Conservation (phyloP, 2,113 vertebrate species). For the Vulpes lagopus region DNA sequence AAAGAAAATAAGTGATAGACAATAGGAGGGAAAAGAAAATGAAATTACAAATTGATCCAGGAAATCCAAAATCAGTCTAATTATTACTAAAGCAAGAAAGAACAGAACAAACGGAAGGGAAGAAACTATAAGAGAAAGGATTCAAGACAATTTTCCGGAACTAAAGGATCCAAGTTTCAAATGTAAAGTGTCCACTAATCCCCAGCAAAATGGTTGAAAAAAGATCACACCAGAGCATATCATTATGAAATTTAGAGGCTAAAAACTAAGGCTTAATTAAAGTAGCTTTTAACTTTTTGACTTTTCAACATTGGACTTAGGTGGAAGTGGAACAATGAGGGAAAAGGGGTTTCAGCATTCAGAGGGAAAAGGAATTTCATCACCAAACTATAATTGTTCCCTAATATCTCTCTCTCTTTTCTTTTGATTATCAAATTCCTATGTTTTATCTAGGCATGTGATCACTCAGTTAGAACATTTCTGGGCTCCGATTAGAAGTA, state of each 20-base stretch:
- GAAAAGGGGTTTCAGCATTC: not conserved
- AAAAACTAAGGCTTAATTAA: not conserved
- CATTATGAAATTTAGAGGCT: not conserved
- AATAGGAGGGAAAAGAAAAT: not conserved
- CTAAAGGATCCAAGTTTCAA: not conserved
- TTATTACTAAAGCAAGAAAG: not conserved
- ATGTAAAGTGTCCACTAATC: not conserved
- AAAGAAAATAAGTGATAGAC: not conserved
- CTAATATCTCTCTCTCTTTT: not conserved
- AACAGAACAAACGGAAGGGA: not conserved
- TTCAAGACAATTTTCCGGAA: not conserved
- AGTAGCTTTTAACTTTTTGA: not conserved
- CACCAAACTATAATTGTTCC: not conserved
- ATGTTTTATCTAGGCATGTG: not conserved
- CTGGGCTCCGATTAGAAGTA: not conserved
- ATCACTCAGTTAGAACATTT: not conserved
- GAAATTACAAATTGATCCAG: not conserved
- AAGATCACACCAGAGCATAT: not conserved
- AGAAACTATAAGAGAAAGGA: not conserved
- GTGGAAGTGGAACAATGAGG: not conserved
- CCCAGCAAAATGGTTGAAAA: not conserved
- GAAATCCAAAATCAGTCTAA: not conserved
- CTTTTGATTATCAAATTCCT: not conserved
- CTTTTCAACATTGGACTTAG: not conserved
- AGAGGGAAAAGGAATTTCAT: not conserved